Evolutionary conservation across 2,888 invertebrate species (phyloP).

Genomic region (Acrocyrtus sp.): DNA sequence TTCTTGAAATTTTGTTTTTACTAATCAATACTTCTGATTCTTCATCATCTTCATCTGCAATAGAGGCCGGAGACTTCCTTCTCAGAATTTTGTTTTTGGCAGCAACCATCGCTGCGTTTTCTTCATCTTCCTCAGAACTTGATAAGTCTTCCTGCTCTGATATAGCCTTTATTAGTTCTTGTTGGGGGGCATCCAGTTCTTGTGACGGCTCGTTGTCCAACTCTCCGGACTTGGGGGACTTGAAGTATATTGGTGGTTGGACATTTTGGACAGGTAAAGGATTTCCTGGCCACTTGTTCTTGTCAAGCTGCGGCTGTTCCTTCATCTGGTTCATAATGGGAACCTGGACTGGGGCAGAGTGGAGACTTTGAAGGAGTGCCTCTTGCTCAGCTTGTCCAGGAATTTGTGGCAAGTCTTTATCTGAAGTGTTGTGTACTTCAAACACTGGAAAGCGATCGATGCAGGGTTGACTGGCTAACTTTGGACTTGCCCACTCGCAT

Average conservation of each 20-base stretch:
- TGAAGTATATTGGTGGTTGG: constrained; percentile 1
- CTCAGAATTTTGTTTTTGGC: too few relatives aligned
- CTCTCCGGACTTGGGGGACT: background rate
- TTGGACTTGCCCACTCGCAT: constrained; percentile 44
- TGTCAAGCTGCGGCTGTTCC: constrained; percentile 6
- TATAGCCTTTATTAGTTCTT: background rate
- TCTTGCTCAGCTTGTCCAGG: constrained; percentile 27
- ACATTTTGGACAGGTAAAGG: background rate
- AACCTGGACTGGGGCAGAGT: background rate
- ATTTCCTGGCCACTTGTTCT: constrained; percentile 27
- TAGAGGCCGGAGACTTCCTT: too few relatives aligned
- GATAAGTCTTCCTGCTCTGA: background rate
- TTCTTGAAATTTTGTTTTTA: background rate
- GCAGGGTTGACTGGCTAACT: constrained; percentile 31
- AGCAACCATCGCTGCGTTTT: background rate
- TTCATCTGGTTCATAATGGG: background rate
- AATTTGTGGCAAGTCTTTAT: background rate
- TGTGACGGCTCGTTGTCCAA: background rate
- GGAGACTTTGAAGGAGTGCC: constrained; percentile 26
- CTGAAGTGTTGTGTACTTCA: background rate
- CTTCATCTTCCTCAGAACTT: background rate
- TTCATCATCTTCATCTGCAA: background rate
- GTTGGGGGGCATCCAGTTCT: background rate
- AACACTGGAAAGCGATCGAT: constrained; percentile 17
- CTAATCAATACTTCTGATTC: background rate